Base-by-base conservation (phyloP, 2,797 vertebrate genomes). In the Coilia nasus region DNA sequence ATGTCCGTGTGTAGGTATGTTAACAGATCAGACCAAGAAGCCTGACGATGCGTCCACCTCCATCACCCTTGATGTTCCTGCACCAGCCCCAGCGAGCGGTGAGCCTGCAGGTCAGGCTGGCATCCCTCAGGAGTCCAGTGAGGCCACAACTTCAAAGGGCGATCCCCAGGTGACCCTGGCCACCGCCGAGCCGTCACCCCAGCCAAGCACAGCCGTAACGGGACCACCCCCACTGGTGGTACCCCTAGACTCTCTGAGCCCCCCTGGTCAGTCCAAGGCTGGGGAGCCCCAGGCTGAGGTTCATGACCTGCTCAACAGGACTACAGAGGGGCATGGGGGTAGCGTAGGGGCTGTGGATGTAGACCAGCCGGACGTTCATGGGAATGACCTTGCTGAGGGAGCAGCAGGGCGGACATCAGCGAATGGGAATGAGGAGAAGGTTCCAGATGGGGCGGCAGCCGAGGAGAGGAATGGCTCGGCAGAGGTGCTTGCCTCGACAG, bases 341-440 rank as follows among this genome's bases (percentile, higher is more conserved):
- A 46, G 75, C 2, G 67, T 3, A n/a, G 56, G 15, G 56, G 82
- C 21, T 21, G 19, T 6, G 67, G 82, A 25, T 21, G 41, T 4
- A 50, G 50, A 47, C 0, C 17, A 87, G 28, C 78, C 54, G 25
- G 84, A 87, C 15, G 44, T 84, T 6, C 80, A 85, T 4, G 50
- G 82, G 46, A 83, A 85, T 7, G 67, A 23, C 35, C n/a, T 44
- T 12, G 60, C 1, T 1, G 44, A 10, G 47, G 78, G 35, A 46
- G 62, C 75, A 17, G 82, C 17, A 28, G 46, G 50, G 7, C 7
- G 1, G 50, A 1, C 75, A 21, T 62, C 81, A 25, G 23, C 17
- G 59, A 82, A 84, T 9, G 57, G 82, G n/a, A 62, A 75, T 23
- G 56, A 67, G 57, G 83, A 80, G 50, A 81, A 25, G 25, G 31